Evolutionary conservation across 2,113 vertebrate species (phyloP).

Genomic region (Chionis minor): DNA sequence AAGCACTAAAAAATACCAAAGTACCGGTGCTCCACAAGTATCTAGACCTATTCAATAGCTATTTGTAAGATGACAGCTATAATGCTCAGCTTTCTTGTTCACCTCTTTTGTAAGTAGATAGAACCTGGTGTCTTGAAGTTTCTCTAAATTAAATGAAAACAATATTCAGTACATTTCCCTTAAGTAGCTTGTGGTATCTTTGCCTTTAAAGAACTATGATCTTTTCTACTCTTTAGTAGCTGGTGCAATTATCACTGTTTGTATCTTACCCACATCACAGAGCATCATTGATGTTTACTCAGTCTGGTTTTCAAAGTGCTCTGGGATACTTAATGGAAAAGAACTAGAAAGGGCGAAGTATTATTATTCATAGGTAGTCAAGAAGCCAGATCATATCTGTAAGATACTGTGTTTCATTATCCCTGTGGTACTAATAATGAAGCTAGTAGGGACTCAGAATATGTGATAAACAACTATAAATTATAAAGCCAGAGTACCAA

Average conservation of each 20-base stretch:
- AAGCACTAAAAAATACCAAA: background rate
- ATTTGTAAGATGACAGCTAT: background rate
- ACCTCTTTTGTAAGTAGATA: background rate
- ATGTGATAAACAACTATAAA: conserved; percentile 52
- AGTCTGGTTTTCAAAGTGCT: conserved; percentile 33
- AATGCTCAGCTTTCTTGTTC: background rate
- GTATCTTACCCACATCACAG: background rate
- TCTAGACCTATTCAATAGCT: background rate
- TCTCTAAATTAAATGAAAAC: background rate
- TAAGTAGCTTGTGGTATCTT: background rate
- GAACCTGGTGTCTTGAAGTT: background rate
- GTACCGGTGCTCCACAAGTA: background rate
- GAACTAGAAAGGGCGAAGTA: conserved; percentile 46
- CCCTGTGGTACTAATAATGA: conserved; percentile 60
- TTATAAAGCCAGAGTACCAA: conserved; percentile 17
- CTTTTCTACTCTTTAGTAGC: background rate
- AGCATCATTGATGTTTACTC: conserved; percentile 3
- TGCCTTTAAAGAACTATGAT: background rate
- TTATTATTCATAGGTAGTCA: conserved; percentile 54
- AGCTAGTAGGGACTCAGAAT: conserved; percentile 26
- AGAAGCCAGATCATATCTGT: conserved; percentile 46
- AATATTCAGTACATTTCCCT: background rate
- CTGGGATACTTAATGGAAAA: conserved; percentile 31
- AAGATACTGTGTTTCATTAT: conserved; percentile 51
- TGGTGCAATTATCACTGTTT: conserved; percentile 3